Evolutionary conservation across 1,140 invertebrate species (phyloP).

Genomic region (Lasioglossum baleicum): DNA sequence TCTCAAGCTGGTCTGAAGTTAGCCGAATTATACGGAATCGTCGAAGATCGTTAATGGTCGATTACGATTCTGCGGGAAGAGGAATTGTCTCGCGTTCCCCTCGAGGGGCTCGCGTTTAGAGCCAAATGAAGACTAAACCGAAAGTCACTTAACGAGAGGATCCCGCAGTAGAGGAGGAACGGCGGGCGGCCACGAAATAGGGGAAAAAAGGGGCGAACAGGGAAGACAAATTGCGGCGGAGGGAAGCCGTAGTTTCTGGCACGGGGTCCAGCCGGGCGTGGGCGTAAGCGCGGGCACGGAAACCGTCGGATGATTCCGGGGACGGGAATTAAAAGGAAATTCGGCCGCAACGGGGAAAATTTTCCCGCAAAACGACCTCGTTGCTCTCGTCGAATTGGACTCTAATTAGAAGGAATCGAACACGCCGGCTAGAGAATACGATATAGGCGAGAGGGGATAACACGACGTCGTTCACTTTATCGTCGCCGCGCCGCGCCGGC

Average conservation of each 20-base stretch:
- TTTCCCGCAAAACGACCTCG: slow-evolving; percentile 15
- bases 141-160: slow-evolving; percentile 42
- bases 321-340: slow-evolving; percentile 41
- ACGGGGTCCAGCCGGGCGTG: no score
- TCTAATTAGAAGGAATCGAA: slow-evolving; percentile 57
- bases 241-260: slow-evolving; percentile 30
- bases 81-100: neutral
- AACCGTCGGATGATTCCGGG: slow-evolving; percentile 25
- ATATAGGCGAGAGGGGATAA: slow-evolving; percentile 18
- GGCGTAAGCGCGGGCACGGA: neutral
- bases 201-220: slow-evolving; percentile 1
- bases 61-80: slow-evolving; percentile 3
- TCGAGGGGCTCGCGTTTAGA: neutral
- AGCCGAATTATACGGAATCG: neutral
- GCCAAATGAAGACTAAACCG: slow-evolving; percentile 16
- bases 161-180: neutral
- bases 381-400: slow-evolving; percentile 24
- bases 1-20: neutral
- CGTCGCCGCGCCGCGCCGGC: no score
- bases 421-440: slow-evolving; percentile 1
- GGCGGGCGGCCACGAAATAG: neutral
- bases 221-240: slow-evolving; percentile 39
- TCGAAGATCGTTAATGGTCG: neutral
- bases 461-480: slow-evolving; percentile 20
- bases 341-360: slow-evolving; percentile 27